A percentile compares a stretch with the other conserved stretches of the same genome.
These are phyloP conservation scores for Hippasteria phrygiana DNA, from an alignment of 53 echinoderm and acorn worm genomes.

Conservation along the genomic window DNA sequence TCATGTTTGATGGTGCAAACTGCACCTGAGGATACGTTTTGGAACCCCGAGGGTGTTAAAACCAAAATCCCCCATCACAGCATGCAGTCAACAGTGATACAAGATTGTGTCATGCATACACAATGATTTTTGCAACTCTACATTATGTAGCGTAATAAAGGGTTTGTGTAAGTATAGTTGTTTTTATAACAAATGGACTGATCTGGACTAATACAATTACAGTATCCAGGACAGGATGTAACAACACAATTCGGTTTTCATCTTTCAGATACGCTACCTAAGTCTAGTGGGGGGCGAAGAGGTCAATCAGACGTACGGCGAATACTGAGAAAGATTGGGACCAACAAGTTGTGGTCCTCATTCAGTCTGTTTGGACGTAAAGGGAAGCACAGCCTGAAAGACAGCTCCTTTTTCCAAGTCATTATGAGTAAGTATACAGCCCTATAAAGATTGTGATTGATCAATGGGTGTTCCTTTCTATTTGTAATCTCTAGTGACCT, in stretches of 20 bases:
- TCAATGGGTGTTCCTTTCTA: too few species aligned
- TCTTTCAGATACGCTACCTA: constrained; percentile 51
- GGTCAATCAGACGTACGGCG: constrained; percentile 28
- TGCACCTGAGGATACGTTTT: too few species aligned
- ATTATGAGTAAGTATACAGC: constrained; percentile 55
- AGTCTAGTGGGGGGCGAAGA: constrained; percentile 53
- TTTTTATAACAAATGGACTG: not conserved
- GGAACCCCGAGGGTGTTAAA: too few species aligned
- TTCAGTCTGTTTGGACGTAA: constrained; percentile 54
- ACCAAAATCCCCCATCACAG: too few species aligned
- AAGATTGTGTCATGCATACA: too few species aligned
- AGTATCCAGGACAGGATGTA: not conserved
- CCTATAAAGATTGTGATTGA: too few species aligned
- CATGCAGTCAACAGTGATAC: too few species aligned
- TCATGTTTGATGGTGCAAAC: too few species aligned
- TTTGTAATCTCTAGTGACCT: too few species aligned
- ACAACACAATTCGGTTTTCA: not conserved
- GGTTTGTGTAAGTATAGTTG: not conserved
- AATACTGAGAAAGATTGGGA: constrained; percentile 32
- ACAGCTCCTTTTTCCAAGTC: constrained; percentile 27
- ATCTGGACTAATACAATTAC: too few species aligned
- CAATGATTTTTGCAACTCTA: too few species aligned
- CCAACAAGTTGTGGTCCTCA: constrained; percentile 63
- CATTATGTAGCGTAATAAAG: too few species aligned
- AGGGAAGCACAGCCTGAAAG: constrained; percentile 34